These are phyloP conservation scores for Sphinx pinastri DNA, from an alignment of 2,888 invertebrate species.

Conservation along the genomic window DNA sequence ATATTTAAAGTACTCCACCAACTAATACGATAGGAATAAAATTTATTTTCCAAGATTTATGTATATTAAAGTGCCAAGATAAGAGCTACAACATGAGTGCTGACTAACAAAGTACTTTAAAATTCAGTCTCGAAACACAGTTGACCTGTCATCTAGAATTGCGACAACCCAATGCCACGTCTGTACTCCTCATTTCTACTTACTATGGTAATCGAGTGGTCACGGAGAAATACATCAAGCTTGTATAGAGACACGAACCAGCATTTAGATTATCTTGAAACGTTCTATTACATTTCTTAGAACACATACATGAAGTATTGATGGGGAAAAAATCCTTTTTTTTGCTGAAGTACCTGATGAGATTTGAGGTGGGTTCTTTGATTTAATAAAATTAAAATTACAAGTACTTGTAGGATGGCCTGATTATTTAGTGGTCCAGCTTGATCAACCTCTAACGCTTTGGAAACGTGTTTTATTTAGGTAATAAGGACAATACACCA, in stretches of 20 bases:
- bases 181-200: conserved; percentile 16
- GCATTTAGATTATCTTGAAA: neutral
- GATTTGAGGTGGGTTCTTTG: too few relatives aligned
- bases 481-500: neutral
- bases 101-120: conserved; percentile 8
- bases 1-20: neutral
- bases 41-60: neutral
- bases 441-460: too few relatives aligned
- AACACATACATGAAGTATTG: neutral
- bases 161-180: conserved; percentile 8
- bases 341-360: too few relatives aligned
- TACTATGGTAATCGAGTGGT: conserved; percentile 20
- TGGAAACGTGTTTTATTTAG: too few relatives aligned
- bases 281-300: neutral
- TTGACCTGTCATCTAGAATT: conserved; percentile 11
- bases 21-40: neutral
- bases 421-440: too few relatives aligned
- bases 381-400: too few relatives aligned
- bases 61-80: neutral
- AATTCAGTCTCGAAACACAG: conserved; percentile 8
- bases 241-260: neutral
- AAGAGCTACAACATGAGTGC: neutral
- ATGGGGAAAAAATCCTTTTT: neutral
- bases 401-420: too few relatives aligned
- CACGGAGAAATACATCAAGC: conserved; percentile 13